Evolutionary conservation across 2,797 vertebrate genomes (phyloP).

Genomic region (Melopsittacus undulatus): DNA sequence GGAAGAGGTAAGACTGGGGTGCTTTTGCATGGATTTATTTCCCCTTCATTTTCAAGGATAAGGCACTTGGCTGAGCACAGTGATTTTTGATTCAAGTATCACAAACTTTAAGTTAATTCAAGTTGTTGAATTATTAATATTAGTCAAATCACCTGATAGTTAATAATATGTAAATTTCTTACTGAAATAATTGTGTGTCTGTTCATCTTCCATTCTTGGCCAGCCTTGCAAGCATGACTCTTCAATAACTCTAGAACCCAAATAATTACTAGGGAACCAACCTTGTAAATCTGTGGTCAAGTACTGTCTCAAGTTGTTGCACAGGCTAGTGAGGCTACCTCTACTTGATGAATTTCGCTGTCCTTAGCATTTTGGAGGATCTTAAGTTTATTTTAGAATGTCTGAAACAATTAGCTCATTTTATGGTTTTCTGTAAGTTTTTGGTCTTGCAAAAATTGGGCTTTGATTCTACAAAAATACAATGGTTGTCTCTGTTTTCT

Average conservation of each 20-base stretch:
- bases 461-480: neutral
- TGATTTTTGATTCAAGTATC: neutral
- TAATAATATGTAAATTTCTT: neutral
- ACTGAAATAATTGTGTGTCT: neutral
- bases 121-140: neutral
- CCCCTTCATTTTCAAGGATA: neutral
- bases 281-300: neutral
- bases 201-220: neutral
- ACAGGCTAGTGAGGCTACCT: neutral
- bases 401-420: neutral
- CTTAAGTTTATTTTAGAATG: neutral
- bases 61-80: neutral
- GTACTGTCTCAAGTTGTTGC: neutral
- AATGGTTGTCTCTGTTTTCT: neutral
- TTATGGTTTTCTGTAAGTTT: neutral
- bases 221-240: neutral
- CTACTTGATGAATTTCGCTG: neutral
- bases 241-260: neutral
- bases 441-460: neutral
- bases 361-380: neutral
- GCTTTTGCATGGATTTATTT: neutral
- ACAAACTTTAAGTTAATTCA: neutral
- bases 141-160: neutral
- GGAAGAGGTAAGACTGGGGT: neutral
- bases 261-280: neutral